Base-by-base conservation (phyloP, 2,888 invertebrate genomes). In the Graphium colonna region DNA sequence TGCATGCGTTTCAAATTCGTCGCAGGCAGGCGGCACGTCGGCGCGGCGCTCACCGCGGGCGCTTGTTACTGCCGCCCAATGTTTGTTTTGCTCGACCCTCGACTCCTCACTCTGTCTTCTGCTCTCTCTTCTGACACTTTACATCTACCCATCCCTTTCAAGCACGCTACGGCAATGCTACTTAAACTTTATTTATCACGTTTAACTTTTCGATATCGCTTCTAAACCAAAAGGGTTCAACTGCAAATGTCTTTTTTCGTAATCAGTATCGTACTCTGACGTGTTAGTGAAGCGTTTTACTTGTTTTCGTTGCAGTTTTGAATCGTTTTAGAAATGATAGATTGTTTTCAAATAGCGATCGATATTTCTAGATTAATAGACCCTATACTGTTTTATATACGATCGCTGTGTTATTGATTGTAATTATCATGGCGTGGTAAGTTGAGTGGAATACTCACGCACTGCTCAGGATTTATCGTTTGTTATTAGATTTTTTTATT, bases 401-500 rank as follows among this genome's bases (percentile, higher is more conserved):
- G 60, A 62, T 43, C 42, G 67, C 64, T 67, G 70, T 60, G 75
- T 83, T 84, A 85, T 86, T 86, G 83, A 86, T 85, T 81, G 80
- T 82, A 85, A 83, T 85, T 81, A 84, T 79, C 75, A 80, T 81
- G 78, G 79, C 75, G 76, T 75, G 71, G 73, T 77, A 68, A 75
- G 78, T 73, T 72, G 77, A 79, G 77, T 69, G 77, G 72, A 71
- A 82, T 79, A 82, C 70, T 65, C 60, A 59, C 59, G 60, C 59
- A 64, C 57, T 62, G 58, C 64, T 60, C 61, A 51, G 58, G 69
- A 76, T 77, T 81, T 77, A 79, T 74, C 60, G 62, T 52, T 60
- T 52, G 62, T 64, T 65, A 67, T 71, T 65, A 65, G 5, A 5
- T 3, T 21, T 21, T 21, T 21, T 21, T 21, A 21, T 21, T 59